Evolutionary conservation across 2,888 invertebrate species (phyloP).

Genomic region (Agrenia bidenticulata): DNA sequence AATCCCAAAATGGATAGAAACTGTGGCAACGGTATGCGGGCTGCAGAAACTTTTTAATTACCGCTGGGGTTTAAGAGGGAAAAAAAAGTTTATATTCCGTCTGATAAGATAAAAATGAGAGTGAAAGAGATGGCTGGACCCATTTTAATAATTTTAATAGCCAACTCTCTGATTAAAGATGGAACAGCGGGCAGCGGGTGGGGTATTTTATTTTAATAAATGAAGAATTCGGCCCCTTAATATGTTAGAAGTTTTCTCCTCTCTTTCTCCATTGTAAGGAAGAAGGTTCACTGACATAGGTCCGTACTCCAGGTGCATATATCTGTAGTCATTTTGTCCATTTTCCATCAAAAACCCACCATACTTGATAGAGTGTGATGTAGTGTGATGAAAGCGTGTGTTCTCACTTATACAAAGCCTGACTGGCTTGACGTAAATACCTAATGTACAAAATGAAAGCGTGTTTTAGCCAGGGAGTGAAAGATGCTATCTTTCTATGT

Average conservation of each 20-base stretch:
- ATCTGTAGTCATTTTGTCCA: too few species aligned
- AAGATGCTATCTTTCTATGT: slow-evolving; percentile 14
- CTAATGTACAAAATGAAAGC: background rate
- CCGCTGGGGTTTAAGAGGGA: background rate
- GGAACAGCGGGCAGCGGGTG: background rate
- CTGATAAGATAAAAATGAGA: slow-evolving; percentile 8
- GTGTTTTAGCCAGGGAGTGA: background rate
- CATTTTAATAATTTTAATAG: slow-evolving; percentile 16
- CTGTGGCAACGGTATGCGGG: background rate
- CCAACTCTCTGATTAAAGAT: slow-evolving; percentile 5
- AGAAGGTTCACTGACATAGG: too few species aligned
- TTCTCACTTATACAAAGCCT: background rate
- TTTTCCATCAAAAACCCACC: too few species aligned
- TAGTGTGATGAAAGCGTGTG: too few species aligned
- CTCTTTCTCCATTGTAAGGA: too few species aligned
- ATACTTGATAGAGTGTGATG: too few species aligned
- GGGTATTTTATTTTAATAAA: slow-evolving; percentile 16
- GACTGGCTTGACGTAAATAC: background rate
- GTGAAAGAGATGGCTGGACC: slow-evolving; percentile 8
- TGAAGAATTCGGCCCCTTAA: slow-evolving; percentile 1
- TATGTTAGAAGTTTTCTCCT: too few species aligned
- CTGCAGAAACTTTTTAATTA: slow-evolving; percentile 17
- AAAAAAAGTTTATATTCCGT: background rate
- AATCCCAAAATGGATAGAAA: too few species aligned
- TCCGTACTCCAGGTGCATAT: too few species aligned